Conservation (phyloP, 1,140 invertebrate species). For the Drosophila pectinifera region DNA sequence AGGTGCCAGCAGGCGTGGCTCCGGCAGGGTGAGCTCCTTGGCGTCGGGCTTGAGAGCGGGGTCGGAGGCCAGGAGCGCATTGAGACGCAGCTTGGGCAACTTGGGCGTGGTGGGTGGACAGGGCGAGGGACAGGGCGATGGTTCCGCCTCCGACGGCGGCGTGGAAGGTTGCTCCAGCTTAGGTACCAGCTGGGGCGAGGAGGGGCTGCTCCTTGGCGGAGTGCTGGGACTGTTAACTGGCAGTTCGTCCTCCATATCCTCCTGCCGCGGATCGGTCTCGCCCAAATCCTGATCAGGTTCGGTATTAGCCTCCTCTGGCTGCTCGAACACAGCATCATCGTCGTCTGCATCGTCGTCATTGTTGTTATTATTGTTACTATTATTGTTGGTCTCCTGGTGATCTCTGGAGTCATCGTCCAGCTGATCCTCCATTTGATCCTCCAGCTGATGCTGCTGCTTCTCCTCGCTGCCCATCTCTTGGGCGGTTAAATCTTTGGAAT, state of each 20-base stretch:
- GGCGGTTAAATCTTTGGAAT: slow-evolving; percentile 81
- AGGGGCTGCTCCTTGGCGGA: slow-evolving; percentile 57
- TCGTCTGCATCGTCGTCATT: slow-evolving; percentile 17
- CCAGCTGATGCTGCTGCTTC: slow-evolving; percentile 52
- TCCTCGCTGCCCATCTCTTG: slow-evolving; percentile 72
- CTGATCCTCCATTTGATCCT: slow-evolving; percentile 48
- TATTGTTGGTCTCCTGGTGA: slow-evolving; percentile 35
- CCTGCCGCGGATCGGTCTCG: slow-evolving; percentile 18
- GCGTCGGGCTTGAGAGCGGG: slow-evolving; percentile 89
- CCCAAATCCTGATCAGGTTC: slow-evolving; percentile 36
- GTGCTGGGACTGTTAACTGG: slow-evolving; percentile 39
- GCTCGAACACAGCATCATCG: slow-evolving; percentile 32
- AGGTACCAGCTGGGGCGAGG: slow-evolving; percentile 45
- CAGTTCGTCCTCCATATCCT: slow-evolving; percentile 7
- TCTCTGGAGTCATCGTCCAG: slow-evolving; percentile 42
- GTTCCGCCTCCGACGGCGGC: slow-evolving; percentile 52
- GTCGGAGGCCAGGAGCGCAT: slow-evolving; percentile 91
- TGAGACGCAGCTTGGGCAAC: slow-evolving; percentile 90
- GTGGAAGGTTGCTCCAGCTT: slow-evolving; percentile 66
- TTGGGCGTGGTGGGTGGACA: slow-evolving; percentile 33
- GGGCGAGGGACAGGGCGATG: slow-evolving; percentile 56
- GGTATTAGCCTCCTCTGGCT: slow-evolving; percentile 55
- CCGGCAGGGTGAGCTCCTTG: slow-evolving; percentile 76
- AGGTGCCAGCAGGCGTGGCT: slow-evolving; percentile 50
- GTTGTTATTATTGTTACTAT: slow-evolving; percentile 32